Base-by-base conservation (phyloP, 2,113 vertebrate species). In the Callithrix jacchus region DNA sequence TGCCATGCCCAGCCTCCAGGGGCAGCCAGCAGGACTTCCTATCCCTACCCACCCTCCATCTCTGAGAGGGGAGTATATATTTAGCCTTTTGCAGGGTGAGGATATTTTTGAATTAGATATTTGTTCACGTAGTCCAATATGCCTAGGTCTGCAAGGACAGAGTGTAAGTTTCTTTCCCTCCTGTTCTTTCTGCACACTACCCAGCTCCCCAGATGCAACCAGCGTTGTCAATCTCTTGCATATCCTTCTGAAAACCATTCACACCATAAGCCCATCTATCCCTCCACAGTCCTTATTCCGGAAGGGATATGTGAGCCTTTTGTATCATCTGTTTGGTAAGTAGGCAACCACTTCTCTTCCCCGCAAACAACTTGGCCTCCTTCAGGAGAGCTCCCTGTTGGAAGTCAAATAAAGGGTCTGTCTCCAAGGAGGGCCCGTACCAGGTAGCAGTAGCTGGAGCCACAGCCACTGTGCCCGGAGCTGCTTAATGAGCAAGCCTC, bases 381-480 rank as follows among this genome's bases (percentile, higher is more conserved):
- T 45, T 87, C 82, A 97, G 98, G 97, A 98, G 25, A 94, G 95
- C 66, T 64, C 93, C 96, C 95, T 98, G 95, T 81, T 96, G 94
- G 94, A 96, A 97, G 87, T 35, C 97, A 92, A 92, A 88, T 93
- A 93, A 84, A 96, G 16, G 52, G 4, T 54, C 47, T 95, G 97
- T 97, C 96, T 94, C 79, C 0, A 0, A 16, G 0, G 5, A 79
- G 54, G 96, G 94, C 91, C 37, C 2, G 71, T 90, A 95, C 97
- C 84, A 42, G 64, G 81, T 8, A 93, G 94, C 37, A 40, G 98
- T 98, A 98, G 97, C 97, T 64, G 95, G 97, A 49, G 87, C 95
- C 97, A 98, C 16, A 98, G 98, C 96, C 1, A 71, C 93, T 83
- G 95, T 73, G 9, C 96, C 98, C 96, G 81, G 97, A 94, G 97